A percentile compares a stretch with the other conserved stretches of the same genome.
Evolutionary conservation across 2,113 vertebrate species (phyloP).

Genomic region (Eulacestoma nigropectus): DNA sequence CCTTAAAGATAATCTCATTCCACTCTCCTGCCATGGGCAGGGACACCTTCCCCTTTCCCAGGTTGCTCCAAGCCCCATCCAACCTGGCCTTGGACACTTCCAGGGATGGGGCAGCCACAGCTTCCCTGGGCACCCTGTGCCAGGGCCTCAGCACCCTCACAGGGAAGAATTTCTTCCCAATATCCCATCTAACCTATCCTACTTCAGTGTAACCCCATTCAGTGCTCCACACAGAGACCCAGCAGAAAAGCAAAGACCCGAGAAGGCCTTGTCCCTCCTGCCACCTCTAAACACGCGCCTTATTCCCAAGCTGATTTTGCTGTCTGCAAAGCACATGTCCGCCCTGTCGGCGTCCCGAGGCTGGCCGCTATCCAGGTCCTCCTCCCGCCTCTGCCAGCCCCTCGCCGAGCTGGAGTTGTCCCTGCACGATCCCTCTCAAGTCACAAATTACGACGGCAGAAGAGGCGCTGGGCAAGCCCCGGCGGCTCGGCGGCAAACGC

Average conservation of each 20-base stretch:
- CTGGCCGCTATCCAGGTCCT: background rate
- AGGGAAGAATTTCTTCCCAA: background rate
- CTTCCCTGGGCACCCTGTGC: background rate
- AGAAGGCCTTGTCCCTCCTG: background rate
- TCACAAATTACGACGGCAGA: background rate
- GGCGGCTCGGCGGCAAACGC: background rate
- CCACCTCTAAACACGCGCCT: accelerated
- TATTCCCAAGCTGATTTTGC: background rate
- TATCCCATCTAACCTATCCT: background rate
- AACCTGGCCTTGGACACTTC: accelerated
- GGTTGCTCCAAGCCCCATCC: accelerated
- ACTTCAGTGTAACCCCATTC: background rate
- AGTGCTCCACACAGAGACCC: background rate
- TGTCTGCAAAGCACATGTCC: background rate
- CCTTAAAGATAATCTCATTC: background rate
- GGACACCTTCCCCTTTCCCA: background rate
- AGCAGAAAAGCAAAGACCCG: background rate
- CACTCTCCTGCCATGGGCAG: background rate
- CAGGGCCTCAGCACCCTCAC: accelerated
- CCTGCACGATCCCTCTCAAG: background rate
- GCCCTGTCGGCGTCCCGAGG: accelerated
- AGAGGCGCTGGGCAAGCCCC: background rate
- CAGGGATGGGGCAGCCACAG: background rate
- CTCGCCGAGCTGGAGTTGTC: accelerated
- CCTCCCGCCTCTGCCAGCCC: background rate